Conservation (phyloP, 2,113 vertebrate species). For the Canis aureus region DNA sequence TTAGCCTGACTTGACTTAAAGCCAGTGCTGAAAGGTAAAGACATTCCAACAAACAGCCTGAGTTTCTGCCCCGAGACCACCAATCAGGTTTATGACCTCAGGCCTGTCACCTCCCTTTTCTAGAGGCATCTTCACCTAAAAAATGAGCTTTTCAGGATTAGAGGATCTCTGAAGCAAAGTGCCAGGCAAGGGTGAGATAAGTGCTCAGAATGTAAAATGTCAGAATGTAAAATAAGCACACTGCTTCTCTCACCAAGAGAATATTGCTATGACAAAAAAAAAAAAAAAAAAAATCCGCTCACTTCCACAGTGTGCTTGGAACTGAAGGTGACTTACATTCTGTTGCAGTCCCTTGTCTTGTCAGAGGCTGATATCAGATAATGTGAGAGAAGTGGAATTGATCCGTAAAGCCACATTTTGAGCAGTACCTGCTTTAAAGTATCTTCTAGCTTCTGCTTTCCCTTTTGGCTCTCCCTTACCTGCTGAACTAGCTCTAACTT, state of each 20-base stretch:
- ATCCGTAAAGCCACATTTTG: not conserved
- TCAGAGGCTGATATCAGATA: not conserved
- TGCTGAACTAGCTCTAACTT: not conserved
- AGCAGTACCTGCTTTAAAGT: not conserved
- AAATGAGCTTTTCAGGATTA: not conserved
- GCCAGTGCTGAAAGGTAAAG: not conserved
- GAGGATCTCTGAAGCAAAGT: not conserved
- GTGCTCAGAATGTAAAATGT: not conserved
- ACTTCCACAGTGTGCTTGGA: not conserved
- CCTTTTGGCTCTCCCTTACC: not conserved
- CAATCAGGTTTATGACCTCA: not conserved
- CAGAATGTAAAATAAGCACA: not conserved
- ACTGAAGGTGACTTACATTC: not conserved
- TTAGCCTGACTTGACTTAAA: not conserved
- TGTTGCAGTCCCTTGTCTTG: not conserved
- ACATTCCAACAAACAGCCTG: not conserved
- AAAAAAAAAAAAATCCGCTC: not conserved
- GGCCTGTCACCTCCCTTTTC: not conserved
- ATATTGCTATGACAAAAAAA: too few relatives aligned
- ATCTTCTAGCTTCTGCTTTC: not conserved
- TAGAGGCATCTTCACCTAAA: not conserved
- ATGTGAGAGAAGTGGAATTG: not conserved
- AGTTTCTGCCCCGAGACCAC: not conserved
- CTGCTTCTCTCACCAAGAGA: not conserved
- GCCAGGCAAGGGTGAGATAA: not conserved